These are phyloP conservation scores for Hapalemur alaotrensis DNA, from an alignment of 2,797 vertebrate species.

Conservation along the genomic window DNA sequence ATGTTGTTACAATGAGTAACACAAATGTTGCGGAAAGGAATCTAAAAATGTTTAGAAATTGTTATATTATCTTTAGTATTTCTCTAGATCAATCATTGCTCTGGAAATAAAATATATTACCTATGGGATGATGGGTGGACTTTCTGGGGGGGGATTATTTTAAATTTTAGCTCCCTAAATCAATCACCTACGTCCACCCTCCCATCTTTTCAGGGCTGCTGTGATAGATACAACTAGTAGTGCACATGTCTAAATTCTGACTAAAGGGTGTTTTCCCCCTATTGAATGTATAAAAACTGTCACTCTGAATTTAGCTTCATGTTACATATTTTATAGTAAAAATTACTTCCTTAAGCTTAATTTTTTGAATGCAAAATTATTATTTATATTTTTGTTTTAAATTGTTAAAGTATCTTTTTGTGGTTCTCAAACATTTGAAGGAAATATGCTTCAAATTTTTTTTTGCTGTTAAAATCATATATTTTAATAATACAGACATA, in stretches of 20 bases:
- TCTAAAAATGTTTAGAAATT: neutral
- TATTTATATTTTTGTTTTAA: slow-evolving; percentile 12
- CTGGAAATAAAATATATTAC: neutral
- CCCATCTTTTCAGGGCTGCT: neutral
- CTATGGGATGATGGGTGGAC: neutral
- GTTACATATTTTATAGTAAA: neutral
- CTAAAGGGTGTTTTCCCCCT: neutral
- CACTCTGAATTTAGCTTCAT: neutral
- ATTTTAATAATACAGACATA: neutral
- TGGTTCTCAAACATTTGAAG: neutral
- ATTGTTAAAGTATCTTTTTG: neutral
- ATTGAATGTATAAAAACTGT: neutral
- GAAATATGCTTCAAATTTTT: neutral
- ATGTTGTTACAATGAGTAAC: neutral
- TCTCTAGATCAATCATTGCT: neutral
- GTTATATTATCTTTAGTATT: neutral
- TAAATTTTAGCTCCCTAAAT: neutral
- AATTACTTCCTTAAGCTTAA: neutral
- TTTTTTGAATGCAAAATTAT: too few species aligned
- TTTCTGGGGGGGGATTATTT: neutral
- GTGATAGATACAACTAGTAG: neutral
- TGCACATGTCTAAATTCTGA: neutral
- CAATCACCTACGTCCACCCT: neutral
- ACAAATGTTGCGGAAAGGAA: neutral
- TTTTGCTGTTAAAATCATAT: neutral